Evolutionary conservation across 2,888 invertebrate species (phyloP).

Genomic region (Proisotoma minuta): DNA sequence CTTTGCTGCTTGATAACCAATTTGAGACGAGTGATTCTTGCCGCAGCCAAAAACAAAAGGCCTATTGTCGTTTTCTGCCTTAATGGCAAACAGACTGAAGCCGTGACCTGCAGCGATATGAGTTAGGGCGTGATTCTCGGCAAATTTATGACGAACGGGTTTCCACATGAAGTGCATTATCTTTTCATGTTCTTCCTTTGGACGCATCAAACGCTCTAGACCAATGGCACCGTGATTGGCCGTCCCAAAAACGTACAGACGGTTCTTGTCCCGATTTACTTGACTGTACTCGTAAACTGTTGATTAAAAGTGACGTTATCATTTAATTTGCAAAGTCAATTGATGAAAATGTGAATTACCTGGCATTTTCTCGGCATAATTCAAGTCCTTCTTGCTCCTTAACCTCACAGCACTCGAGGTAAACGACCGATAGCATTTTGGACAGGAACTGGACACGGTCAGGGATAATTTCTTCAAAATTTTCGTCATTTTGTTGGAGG

Average conservation of each 20-base stretch:
- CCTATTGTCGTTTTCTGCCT: constrained; percentile 55
- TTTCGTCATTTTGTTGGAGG: too few relatives aligned
- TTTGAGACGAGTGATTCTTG: constrained; percentile 85
- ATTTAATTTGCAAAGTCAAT: too few relatives aligned
- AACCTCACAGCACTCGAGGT: too few relatives aligned
- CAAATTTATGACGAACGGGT: constrained; percentile 39
- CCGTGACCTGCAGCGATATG: constrained; percentile 83
- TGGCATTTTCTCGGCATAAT: too few relatives aligned
- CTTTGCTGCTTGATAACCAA: constrained; percentile 57
- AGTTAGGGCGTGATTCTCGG: constrained; percentile 54
- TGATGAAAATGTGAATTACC: too few relatives aligned
- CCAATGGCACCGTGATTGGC: constrained; percentile 35
- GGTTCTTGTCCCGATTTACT: constrained; percentile 24
- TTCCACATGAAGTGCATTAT: constrained; percentile 14
- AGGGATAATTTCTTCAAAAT: too few relatives aligned
- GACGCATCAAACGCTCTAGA: constrained; percentile 24
- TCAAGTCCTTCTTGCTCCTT: too few relatives aligned
- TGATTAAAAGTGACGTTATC: too few relatives aligned
- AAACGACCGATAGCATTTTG: too few relatives aligned
- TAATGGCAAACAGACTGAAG: constrained; percentile 73
- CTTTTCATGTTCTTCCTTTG: constrained; percentile 7
- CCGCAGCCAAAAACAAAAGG: constrained; percentile 79
- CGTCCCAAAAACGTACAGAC: constrained; percentile 42
- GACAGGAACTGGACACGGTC: too few relatives aligned
- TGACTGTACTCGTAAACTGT: constrained; percentile 41